Evolutionary conservation across 2,113 vertebrate species (phyloP).

Genomic region (Eublepharis macularius): DNA sequence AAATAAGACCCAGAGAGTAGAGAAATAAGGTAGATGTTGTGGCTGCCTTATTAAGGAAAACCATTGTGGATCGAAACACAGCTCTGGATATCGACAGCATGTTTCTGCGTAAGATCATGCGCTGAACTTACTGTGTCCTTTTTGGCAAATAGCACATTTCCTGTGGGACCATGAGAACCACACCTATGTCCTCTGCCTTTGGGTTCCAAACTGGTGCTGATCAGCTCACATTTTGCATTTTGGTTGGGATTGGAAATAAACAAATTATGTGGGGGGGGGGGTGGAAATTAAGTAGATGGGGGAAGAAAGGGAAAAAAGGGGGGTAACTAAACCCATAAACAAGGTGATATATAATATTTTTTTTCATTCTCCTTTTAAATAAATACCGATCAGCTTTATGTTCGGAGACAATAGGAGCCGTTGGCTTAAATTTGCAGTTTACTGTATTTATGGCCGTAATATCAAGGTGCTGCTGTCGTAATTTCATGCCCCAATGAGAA

Average conservation of each 20-base stretch:
- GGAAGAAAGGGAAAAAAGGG: slow-evolving; percentile 58
- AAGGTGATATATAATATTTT: slow-evolving; percentile 99
- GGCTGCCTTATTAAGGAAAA: no score
- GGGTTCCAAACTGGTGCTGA: not conserved
- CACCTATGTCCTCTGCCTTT: no score
- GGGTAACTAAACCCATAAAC: slow-evolving; percentile 95
- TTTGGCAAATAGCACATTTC: not conserved
- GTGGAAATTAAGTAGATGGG: slow-evolving; percentile 72
- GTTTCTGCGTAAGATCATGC: no score
- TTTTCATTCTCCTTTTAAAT: slow-evolving; percentile 98
- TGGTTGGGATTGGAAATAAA: not conserved
- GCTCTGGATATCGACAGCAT: not conserved
- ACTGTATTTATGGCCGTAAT: slow-evolving; percentile 99
- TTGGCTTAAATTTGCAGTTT: slow-evolving; percentile 99
- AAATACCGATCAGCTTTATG: slow-evolving; percentile 99
- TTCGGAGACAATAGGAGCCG: slow-evolving; percentile 99
- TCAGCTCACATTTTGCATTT: not conserved
- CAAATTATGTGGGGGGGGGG: not conserved
- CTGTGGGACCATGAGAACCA: not conserved
- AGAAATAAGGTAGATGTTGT: no score
- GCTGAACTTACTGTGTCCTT: not conserved
- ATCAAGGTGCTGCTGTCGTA: slow-evolving; percentile 99
- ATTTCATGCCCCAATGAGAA: slow-evolving; percentile 99
- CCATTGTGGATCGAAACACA: not conserved
- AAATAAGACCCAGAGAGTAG: not conserved